phyloP scores from a whole-genome alignment of 2,888 invertebrate species.

The Halictus quadricinctus region DNA sequence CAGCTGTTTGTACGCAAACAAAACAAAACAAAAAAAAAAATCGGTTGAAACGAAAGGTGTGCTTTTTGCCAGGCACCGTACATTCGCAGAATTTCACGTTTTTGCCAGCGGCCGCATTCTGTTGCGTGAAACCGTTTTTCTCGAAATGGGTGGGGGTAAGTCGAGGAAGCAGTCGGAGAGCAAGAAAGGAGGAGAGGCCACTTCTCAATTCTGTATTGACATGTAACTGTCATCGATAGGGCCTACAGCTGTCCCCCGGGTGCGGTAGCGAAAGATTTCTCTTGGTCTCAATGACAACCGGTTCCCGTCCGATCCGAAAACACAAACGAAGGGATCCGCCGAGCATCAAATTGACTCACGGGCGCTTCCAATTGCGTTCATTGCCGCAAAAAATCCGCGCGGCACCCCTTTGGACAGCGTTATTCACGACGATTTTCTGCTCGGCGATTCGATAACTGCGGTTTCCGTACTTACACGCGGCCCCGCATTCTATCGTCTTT shows the following conservation, averaged over 20 bases:
- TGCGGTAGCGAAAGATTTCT: constrained; percentile 56
- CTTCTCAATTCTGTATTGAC: constrained; percentile 81
- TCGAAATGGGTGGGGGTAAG: not conserved
- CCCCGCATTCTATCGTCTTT: constrained; percentile 48
- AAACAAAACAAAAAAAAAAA: not conserved
- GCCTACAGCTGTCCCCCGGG: constrained; percentile 59
- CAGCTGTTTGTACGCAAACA: not conserved
- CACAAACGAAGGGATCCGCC: constrained; percentile 34
- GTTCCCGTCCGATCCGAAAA: constrained; percentile 51
- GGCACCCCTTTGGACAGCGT: constrained; percentile 68
- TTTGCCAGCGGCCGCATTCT: not conserved
- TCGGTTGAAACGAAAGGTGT: not conserved
- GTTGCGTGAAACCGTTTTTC: not conserved
- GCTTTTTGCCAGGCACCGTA: not conserved
- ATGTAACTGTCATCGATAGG: constrained; percentile 80
- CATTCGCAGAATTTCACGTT: constrained; percentile 1
- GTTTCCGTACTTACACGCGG: constrained; percentile 56
- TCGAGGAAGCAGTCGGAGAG: not conserved
- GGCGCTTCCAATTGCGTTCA: constrained; percentile 77
- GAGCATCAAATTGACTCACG: constrained; percentile 73
- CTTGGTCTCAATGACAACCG: constrained; percentile 62
- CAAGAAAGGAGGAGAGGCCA: constrained; percentile 36
- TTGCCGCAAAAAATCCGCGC: constrained; percentile 77
- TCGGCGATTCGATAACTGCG: constrained; percentile 60
- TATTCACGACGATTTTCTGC: constrained; percentile 64